Evolutionary conservation across 2,113 vertebrate genomes (phyloP).

Genomic region (Turnix velox): DNA sequence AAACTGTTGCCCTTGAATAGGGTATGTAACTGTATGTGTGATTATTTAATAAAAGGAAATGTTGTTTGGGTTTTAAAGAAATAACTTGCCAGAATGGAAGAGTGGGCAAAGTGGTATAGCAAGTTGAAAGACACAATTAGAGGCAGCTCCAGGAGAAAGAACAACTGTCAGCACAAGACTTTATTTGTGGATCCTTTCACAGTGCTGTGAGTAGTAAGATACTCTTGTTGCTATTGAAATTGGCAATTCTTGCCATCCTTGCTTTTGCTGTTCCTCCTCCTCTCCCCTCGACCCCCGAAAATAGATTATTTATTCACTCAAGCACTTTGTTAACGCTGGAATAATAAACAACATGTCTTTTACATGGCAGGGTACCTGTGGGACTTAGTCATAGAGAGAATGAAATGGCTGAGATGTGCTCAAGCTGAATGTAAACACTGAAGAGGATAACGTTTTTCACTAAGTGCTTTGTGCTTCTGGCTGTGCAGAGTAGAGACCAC

Average conservation of each 20-base stretch:
- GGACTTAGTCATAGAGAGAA: not conserved
- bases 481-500: not conserved
- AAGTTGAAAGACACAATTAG: not conserved
- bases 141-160: not conserved
- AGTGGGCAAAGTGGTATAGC: not conserved
- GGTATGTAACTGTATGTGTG: not conserved
- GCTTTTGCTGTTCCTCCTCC: not conserved
- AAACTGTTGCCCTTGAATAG: not conserved
- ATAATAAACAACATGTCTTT: slow-evolving; percentile 1
- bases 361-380: not conserved
- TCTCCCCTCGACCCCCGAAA: fast-evolving
- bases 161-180: not conserved
- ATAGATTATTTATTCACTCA: not conserved
- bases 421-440: not conserved
- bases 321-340: slow-evolving; percentile 28
- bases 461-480: not conserved
- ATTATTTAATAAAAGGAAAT: not conserved
- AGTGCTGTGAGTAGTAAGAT: not conserved
- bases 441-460: not conserved
- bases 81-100: not conserved
- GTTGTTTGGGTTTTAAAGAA: not conserved
- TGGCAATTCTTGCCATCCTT: not conserved
- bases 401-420: not conserved
- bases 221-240: not conserved
- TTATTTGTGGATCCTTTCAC: fast-evolving